Base-by-base conservation (phyloP, 2,113 vertebrate species). In the Coptodon rendalli region DNA sequence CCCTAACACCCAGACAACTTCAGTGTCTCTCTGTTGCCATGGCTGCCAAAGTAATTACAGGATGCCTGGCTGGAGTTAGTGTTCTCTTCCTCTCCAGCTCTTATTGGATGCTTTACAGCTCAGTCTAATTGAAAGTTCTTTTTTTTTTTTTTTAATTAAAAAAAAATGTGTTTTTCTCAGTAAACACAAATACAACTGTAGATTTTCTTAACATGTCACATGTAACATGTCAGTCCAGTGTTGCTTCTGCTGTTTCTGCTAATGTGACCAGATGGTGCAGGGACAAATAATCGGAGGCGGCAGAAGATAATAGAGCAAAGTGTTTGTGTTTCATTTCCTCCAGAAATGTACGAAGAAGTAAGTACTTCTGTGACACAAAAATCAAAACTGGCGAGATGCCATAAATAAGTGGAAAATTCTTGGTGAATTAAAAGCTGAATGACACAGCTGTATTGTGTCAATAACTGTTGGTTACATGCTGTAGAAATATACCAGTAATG, bases 21-120 rank as follows among this genome's bases (percentile, higher is more conserved):
- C 71, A 76, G 71, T 17, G 40, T 48, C 24, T 48, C 43, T 31
- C 43, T 50, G 73, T 78, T 78, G 73, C 45, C 45, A 78, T 78
- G 45, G 73, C 43, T 78, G 73, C 73, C 73, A 78, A 78, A 78
- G 16, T 78, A 78, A 78, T 78, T 78, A 50, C 45, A 12, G 16
- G 73, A n/a, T 31, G 71, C 27, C 43, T 50, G 45, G 71, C 45
- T 78, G 71, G 16, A 48, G 24, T 76, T 29, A 48, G 24, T 11
- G 24, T 76, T 76, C 16, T 48, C 71, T 48, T 48, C 43, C 43
- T 76, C 16, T 76, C 43, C 71, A 48, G 24, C 43, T 76, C 71
- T 48, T 24, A 76, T 76, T 48, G 68, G 24, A 29, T 48, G 40
- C 6, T 76, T 76, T 76, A 17, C 43, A 48, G 71, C 71, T 5